These are phyloP conservation scores for Egretta garzetta DNA, from an alignment of 2,113 vertebrate species.

Conservation along the genomic window DNA sequence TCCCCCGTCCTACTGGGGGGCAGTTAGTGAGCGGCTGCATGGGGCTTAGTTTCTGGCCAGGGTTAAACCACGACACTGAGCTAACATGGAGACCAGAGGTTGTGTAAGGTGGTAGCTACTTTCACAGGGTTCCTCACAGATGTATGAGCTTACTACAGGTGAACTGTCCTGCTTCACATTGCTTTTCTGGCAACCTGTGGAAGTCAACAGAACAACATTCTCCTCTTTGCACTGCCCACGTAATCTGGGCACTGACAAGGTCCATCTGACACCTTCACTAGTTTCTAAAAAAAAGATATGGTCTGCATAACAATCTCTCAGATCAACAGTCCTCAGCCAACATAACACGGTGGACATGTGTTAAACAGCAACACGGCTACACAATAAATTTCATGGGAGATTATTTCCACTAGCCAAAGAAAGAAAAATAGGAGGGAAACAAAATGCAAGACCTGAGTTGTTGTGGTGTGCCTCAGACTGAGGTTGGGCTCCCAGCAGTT, in stretches of 20 bases:
- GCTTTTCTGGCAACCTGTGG: not conserved
- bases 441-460: not conserved
- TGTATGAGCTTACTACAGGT: not conserved
- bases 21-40: too few relatives aligned
- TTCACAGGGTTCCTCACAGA: not conserved
- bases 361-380: not conserved
- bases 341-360: fast-evolving
- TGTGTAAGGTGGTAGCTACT: not conserved
- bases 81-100: not conserved
- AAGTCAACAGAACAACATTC: not conserved
- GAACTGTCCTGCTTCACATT: not conserved
- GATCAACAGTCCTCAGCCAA: not conserved
- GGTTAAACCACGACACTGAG: not conserved
- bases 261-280: not conserved
- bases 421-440: not conserved
- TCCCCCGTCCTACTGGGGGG: too few relatives aligned
- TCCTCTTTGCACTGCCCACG: not conserved
- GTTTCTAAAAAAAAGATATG: not conserved
- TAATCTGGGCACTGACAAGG: not conserved
- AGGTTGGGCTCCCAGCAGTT: not conserved
- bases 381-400: not conserved
- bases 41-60: too few relatives aligned
- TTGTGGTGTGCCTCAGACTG: not conserved
- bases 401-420: not conserved
- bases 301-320: not conserved